Base-by-base conservation (phyloP, 2,888 invertebrate genomes). In the Terebella lapidaria region DNA sequence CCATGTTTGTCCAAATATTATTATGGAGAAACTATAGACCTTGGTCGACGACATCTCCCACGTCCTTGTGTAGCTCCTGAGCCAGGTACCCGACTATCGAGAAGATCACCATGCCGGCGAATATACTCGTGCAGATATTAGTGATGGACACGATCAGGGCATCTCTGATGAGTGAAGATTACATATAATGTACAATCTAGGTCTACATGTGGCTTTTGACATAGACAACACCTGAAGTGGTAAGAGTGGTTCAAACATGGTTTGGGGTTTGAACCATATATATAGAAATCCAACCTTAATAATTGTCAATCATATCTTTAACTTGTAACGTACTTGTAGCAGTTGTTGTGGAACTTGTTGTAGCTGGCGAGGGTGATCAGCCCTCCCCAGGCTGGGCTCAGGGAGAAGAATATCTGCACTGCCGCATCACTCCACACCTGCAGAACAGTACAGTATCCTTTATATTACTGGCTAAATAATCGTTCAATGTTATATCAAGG, bases 351-450 rank as follows among this genome's bases (percentile, higher is more conserved):
- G 62, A 77, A 79, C 60, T 74, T 74, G 66, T 79, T 79, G 67
- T 79, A 78, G 63, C 78, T 78, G 54, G 79, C 71, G 24, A 79
- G 60, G 2, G 79, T 77, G 45, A 78, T 78, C 10, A 79, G 72
- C 24, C 79, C 79, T 46, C 79, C 79, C 75, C 76, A 78, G 1
- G 76, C 75, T 59, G 77, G 77, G 65, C 75, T 75, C 25, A 79
- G 67, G 20, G 77, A 75, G 67, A 78, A 79, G 70, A 78, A 79
- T 29, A 78, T 78, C 68, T 79, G 78, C 25, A 76, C 76, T 25
- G 78, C 79, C 4, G 79, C 79, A 61, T 75, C 75, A 25, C 73
- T 73, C 79, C 79, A 79, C 24, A 75, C 75, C 77, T 77, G 63
- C 4, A 24, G 18, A 5, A 22, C n/a, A n/a, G n/a, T n/a, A n/a